A percentile compares a stretch with the other conserved stretches of the same genome.
These are phyloP conservation scores for Galendromus occidentalis DNA, from an alignment of 1,140 invertebrate species.

Conservation along the genomic window DNA sequence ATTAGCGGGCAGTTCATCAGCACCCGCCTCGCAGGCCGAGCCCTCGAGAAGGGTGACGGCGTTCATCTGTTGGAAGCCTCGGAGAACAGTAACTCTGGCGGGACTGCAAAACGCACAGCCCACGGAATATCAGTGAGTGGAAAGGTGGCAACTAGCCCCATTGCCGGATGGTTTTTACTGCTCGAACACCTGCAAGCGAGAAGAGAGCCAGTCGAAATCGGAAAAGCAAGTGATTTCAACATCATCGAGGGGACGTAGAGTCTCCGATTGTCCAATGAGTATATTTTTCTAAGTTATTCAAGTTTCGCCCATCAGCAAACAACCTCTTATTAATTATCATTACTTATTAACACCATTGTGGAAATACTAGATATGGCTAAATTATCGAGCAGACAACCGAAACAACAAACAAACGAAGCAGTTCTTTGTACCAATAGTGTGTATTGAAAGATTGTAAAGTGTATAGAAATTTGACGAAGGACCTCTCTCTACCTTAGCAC, in stretches of 20 bases:
- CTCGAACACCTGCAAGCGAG: background rate
- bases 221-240: background rate
- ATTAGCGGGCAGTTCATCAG: no score
- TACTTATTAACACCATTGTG: background rate
- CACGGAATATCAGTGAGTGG: background rate
- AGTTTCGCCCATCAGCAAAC: background rate
- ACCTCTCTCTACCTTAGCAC: no score
- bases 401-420: background rate
- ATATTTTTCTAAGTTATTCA: constrained; percentile 8
- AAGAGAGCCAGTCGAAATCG: background rate
- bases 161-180: background rate
- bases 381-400: background rate
- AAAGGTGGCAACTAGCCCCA: background rate
- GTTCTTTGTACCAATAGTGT: background rate
- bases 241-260: no score
- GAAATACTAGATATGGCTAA: background rate
- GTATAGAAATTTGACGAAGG: background rate
- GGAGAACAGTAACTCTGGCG: no score
- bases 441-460: constrained; percentile 8
- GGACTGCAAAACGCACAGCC: background rate
- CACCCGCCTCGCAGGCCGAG: no score
- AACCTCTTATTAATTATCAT: background rate
- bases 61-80: no score
- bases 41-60: no score
- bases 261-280: background rate